phyloP scores from a whole-genome alignment of 2,888 invertebrate genomes.

The Eubasilissa splendida region DNA sequence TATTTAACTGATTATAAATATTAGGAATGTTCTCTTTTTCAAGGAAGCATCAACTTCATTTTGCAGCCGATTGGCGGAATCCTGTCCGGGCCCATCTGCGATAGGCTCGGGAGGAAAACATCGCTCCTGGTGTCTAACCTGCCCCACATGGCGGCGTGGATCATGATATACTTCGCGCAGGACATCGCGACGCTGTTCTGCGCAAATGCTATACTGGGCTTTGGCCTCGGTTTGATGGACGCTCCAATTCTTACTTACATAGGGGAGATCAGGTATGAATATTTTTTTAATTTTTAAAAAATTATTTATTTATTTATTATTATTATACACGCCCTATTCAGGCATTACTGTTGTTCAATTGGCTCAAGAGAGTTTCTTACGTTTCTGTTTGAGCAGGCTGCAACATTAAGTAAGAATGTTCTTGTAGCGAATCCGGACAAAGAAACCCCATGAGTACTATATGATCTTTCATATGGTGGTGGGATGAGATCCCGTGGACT shows the following conservation, averaged over 20 bases:
- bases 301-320: too few relatives aligned
- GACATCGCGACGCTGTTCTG: slow-evolving; percentile 69
- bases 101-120: slow-evolving; percentile 72
- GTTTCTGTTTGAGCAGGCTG: too few relatives aligned
- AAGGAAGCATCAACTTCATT: slow-evolving; percentile 73
- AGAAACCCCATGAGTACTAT: too few relatives aligned
- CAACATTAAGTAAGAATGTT: too few relatives aligned
- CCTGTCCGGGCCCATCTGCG: slow-evolving; percentile 72
- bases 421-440: too few relatives aligned
- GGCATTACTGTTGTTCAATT: too few relatives aligned
- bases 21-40: background rate
- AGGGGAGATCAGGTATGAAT: slow-evolving; percentile 71
- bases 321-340: too few relatives aligned
- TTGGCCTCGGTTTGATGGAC: slow-evolving; percentile 76
- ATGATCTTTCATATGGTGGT: too few relatives aligned
- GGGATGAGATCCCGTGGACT: too few relatives aligned
- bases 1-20: too few relatives aligned
- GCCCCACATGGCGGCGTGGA: slow-evolving; percentile 73
- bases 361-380: too few relatives aligned
- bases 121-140: slow-evolving; percentile 74
- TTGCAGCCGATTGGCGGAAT: slow-evolving; percentile 75
- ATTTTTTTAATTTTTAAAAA: too few relatives aligned
- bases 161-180: slow-evolving; percentile 71
- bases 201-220: slow-evolving; percentile 71
- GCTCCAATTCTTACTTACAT: slow-evolving; percentile 75